Evolutionary conservation across 2,888 invertebrate species (phyloP), one percentile per base, ranked within the genome.

Genomic region (Drosophila setosimentum): DNA sequence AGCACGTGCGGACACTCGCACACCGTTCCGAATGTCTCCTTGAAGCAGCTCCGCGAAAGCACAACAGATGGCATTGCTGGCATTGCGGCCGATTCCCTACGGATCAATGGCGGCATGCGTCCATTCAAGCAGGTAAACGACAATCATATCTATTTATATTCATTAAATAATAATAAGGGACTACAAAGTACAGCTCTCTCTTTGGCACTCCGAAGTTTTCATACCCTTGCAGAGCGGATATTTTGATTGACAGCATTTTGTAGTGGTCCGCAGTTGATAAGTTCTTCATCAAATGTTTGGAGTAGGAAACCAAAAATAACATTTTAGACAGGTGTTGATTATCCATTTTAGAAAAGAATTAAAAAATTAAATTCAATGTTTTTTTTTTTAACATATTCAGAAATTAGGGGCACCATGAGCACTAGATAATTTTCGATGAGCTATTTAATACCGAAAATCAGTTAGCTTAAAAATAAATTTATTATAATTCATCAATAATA

Each of bases 51-150:
- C 66, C 95, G 97, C 82, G 94, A 94, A 61, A 96, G 96, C 94
- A 96, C 96, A 53, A 95, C 95, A 75, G 97, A 97, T 92, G 97
- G 97, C 80, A 97, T 99, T 78, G 98, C 98, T 55, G 98, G 98
- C 92, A 99, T 99, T 91, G 99, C 98, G 29, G 98, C 98, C 59
- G 99, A 99, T 94, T 98, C 98, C 68, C 95, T 99, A 87, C 95
- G 98, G 91, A 98, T 99, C 94, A 99, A 98, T 94, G 99, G 99
- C 79, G 98, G 98, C 91, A 97, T 99, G 95, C 95, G 98, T 87
- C 98, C 98, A 92, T 98, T 99, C 94, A 98, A 97, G 94, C 98
- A 98, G 96, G 98, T 98, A 95, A 94, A 94, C 92, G 40, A 33
- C 48, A 58, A 53, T 53, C 54, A n/a, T 35, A 35, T n/a, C 6